phyloP scores from a whole-genome alignment of 2,797 vertebrate species.

The Molossus molossus region DNA sequence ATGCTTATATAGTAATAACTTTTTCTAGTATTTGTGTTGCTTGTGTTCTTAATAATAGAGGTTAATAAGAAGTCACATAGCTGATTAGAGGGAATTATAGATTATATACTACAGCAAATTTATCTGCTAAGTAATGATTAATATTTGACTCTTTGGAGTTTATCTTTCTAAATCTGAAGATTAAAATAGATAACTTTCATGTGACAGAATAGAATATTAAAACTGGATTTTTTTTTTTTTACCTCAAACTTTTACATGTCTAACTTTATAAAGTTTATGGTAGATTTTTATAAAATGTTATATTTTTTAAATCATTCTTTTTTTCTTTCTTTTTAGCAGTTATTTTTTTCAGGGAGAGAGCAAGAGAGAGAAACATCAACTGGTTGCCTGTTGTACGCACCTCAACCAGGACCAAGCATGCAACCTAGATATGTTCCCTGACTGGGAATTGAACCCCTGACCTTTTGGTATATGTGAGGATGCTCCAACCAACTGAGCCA shows the following conservation, averaged over 20 bases:
- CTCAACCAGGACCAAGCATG: neutral
- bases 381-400: neutral
- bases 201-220: slow-evolving; percentile 1
- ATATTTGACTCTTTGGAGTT: neutral
- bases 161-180: slow-evolving; percentile 14
- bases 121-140: neutral
- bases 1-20: neutral
- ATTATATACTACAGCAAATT: neutral
- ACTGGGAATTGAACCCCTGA: neutral
- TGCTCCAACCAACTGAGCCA: neutral
- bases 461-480: neutral
- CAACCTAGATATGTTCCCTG: neutral
- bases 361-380: neutral
- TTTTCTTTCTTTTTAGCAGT: neutral
- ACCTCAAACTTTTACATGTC: slow-evolving; percentile 3
- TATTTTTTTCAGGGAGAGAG: neutral
- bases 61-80: neutral
- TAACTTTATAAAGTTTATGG: neutral
- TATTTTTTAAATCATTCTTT: neutral
- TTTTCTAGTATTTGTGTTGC: neutral
- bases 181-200: slow-evolving; percentile 13
- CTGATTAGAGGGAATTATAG: neutral
- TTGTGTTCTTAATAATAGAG: neutral
- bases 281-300: neutral
- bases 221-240: neutral